Evolutionary conservation across 1,140 invertebrate genomes (phyloP).

Genomic region (Heliconius nattereri): DNA sequence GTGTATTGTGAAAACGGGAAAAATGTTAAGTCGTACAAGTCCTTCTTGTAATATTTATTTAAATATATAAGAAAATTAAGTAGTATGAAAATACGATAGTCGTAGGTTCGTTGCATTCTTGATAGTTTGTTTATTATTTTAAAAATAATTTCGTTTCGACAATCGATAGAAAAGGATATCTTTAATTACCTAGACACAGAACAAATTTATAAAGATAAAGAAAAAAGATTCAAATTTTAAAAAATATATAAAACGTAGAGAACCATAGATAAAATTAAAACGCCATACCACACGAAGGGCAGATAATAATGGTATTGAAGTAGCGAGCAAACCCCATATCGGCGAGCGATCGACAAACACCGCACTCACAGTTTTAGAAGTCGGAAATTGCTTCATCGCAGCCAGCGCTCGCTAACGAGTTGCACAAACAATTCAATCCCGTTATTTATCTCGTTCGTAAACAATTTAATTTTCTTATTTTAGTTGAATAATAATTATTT

Average conservation of each 20-base stretch:
- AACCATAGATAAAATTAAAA: conserved; percentile 17
- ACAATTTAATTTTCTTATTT: conserved; percentile 17
- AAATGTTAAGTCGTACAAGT: no score
- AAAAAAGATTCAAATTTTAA: background rate
- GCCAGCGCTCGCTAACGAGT: conserved; percentile 44
- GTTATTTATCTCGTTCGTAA: conserved; percentile 22
- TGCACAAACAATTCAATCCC: conserved; percentile 25
- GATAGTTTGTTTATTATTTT: no score
- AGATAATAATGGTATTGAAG: conserved; percentile 26
- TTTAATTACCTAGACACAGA: no score
- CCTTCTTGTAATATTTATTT: no score
- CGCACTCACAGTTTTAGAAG: conserved; percentile 45
- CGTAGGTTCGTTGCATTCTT: no score
- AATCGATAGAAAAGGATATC: no score
- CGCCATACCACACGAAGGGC: background rate
- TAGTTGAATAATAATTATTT: background rate
- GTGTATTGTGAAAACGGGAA: no score
- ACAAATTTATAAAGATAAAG: no score
- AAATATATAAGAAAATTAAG: no score
- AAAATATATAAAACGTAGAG: background rate
- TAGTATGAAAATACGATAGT: no score
- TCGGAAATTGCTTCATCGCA: conserved; percentile 51
- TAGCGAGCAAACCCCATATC: conserved; percentile 28
- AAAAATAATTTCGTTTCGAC: no score
- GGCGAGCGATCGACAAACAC: conserved; percentile 42